Evolutionary conservation across 2,888 invertebrate species (phyloP).

Genomic region (Melanophora roralis): DNA sequence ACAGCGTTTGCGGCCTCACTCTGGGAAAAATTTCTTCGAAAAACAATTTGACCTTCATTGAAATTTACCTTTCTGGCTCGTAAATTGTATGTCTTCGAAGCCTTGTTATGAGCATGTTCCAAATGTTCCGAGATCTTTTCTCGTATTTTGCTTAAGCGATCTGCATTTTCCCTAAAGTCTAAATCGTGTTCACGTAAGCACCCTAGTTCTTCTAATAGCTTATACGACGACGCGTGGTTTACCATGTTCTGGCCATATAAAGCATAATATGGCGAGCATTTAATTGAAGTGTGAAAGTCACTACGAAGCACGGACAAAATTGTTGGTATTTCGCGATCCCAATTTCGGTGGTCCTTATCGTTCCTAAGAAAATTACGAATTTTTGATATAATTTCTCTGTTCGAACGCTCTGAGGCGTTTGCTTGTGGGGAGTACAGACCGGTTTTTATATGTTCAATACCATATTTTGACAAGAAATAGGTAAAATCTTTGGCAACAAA

Average conservation of each 20-base stretch:
- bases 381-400: neutral
- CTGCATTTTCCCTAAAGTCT: neutral
- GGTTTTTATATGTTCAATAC: neutral
- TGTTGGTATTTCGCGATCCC: neutral
- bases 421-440: no score
- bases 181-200: neutral
- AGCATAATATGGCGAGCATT: neutral
- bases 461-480: neutral
- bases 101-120: neutral
- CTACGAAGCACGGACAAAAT: neutral
- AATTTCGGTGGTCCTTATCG: neutral
- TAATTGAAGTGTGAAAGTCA: neutral
- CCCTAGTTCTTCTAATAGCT: neutral
- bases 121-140: neutral
- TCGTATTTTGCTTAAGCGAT: neutral
- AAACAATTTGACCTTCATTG: neutral
- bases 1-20: neutral
- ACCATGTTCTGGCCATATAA: neutral
- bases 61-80: neutral
- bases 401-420: neutral
- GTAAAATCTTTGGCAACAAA: neutral
- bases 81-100: no score
- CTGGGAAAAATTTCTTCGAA: neutral
- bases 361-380: neutral
- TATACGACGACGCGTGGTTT: neutral